Percentiles rank a stretch among this genome's conserved stretches.
phyloP scores from a whole-genome alignment of 2,888 invertebrate species.

The Branchinecta sandiegonensis region DNA sequence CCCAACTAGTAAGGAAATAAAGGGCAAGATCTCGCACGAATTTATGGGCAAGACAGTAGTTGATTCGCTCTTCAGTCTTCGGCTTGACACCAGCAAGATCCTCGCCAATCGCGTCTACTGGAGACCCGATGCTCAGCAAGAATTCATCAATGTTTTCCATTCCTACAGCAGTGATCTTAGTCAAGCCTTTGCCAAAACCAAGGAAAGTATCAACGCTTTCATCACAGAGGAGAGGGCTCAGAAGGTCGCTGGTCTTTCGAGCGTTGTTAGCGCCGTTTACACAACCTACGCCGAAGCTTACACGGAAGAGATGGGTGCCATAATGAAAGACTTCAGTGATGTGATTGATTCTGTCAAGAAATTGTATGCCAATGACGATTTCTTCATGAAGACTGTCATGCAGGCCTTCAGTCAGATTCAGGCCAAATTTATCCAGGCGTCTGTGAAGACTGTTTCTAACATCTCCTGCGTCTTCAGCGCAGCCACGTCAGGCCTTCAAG shows the following conservation, averaged over 20 bases:
- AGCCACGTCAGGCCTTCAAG: background rate
- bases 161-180: constrained; percentile 24
- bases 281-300: constrained; percentile 23
- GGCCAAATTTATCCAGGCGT: constrained; percentile 5
- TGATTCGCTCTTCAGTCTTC: constrained; percentile 29
- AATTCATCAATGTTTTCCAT: constrained; percentile 25
- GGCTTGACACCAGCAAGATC: constrained; percentile 30
- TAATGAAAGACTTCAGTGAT: constrained; percentile 27
- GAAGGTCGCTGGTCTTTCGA: constrained; percentile 24
- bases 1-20: constrained; percentile 30
- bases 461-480: constrained; percentile 19
- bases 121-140: constrained; percentile 29
- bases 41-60: constrained; percentile 28
- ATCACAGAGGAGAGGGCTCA: constrained; percentile 25
- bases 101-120: constrained; percentile 30
- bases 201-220: constrained; percentile 20
- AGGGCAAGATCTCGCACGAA: constrained; percentile 28
- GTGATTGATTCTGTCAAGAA: constrained; percentile 24
- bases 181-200: constrained; percentile 1
- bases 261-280: constrained; percentile 21
- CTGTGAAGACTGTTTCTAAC: background rate
- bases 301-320: constrained; percentile 24
- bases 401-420: constrained; percentile 21
- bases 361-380: constrained; percentile 29
- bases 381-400: constrained; percentile 29